Conservation (phyloP, 1,140 invertebrate species). For the Mercenaria mercenaria region DNA sequence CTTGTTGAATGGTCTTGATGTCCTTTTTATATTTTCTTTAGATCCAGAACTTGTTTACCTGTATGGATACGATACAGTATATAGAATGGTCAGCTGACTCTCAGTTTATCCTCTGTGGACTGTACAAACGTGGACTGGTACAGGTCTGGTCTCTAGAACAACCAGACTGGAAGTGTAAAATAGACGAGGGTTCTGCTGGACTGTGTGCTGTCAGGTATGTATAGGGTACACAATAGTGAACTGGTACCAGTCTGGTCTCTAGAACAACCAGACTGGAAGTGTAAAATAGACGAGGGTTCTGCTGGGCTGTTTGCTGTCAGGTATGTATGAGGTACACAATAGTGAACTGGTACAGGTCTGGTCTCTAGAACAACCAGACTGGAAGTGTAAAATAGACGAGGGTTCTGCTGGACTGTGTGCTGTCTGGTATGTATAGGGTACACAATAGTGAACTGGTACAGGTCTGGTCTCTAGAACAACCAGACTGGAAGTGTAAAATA, state of each 20-base stretch:
- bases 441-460: conserved; percentile 86
- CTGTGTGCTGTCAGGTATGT: conserved; percentile 78
- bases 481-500: conserved; percentile 87
- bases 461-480: conserved; percentile 87
- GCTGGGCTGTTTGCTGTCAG: conserved; percentile 84
- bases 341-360: conserved; percentile 87
- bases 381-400: conserved; percentile 87
- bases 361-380: conserved; percentile 87
- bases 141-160: conserved; percentile 87
- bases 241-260: conserved; percentile 87
- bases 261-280: conserved; percentile 87
- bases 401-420: conserved; percentile 86
- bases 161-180: conserved; percentile 87
- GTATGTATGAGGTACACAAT: conserved; percentile 86
- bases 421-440: conserved; percentile 66
- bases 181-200: conserved; percentile 87
- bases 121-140: conserved; percentile 86
- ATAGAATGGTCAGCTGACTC: conserved; percentile 87
- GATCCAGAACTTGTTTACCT: conserved; percentile 85
- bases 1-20: no score
- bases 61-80: conserved; percentile 85
- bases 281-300: conserved; percentile 87
- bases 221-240: conserved; percentile 83
- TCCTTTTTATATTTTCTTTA: conserved; percentile 16
- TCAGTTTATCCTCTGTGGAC: conserved; percentile 85